These are phyloP conservation scores for Dolichotis patagonum DNA, from an alignment of 2,113 vertebrate species.

Conservation along the genomic window DNA sequence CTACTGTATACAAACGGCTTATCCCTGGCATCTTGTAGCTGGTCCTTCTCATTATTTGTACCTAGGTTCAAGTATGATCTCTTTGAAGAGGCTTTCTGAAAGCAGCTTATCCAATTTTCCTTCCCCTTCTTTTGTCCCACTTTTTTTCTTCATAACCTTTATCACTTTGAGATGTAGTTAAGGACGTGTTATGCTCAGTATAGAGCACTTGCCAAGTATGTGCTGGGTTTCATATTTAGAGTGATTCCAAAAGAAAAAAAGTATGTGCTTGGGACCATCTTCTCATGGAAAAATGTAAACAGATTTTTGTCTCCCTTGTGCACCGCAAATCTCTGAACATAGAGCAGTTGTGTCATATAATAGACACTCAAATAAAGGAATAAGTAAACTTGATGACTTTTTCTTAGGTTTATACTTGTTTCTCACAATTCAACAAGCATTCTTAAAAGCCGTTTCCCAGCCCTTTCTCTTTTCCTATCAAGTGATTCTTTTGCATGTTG, in stretches of 20 bases:
- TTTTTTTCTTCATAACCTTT: not conserved
- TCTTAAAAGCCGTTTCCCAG: not conserved
- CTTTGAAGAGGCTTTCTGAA: not conserved
- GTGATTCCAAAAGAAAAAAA: not conserved
- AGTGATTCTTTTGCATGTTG: not conserved
- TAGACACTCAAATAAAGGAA: not conserved
- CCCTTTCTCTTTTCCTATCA: not conserved
- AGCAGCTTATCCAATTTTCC: not conserved
- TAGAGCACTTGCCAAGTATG: not conserved
- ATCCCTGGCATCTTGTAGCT: not conserved
- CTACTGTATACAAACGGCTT: not conserved
- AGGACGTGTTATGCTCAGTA: not conserved
- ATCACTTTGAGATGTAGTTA: not conserved
- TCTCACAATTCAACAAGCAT: not conserved
- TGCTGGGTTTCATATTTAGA: not conserved
- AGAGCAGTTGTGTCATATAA: not conserved
- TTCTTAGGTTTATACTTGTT: not conserved
- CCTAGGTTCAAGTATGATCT: not conserved
- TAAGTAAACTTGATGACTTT: not conserved
- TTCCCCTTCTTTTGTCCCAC: not conserved
- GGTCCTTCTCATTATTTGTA: not conserved
- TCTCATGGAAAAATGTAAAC: slow-evolving; percentile 5
- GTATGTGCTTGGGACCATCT: not conserved
- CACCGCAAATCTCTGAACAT: not conserved
- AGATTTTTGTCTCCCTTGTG: not conserved